phyloP scores from a whole-genome alignment of 2,797 vertebrate species.

The Enteromius fasciolatus region DNA sequence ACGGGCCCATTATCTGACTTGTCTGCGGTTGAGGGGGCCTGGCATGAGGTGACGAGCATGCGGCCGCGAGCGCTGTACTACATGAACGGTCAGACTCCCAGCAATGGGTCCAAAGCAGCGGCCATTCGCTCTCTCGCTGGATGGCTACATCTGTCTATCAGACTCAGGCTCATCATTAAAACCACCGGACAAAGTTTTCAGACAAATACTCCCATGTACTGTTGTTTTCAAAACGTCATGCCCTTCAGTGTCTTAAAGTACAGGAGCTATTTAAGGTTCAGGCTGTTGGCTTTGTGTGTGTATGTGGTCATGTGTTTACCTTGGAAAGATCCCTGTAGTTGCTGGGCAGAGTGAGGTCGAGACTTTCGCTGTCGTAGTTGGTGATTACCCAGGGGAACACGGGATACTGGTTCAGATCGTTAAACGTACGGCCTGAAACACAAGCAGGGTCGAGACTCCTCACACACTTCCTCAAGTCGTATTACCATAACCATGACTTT shows the following conservation, averaged over 20 bases:
- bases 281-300: slow-evolving; percentile 3
- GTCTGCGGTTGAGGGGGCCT: slow-evolving; percentile 45
- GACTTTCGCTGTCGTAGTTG: slow-evolving; percentile 93
- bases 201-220: not conserved
- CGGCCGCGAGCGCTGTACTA: slow-evolving; percentile 7
- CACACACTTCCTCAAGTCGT: not conserved
- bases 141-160: slow-evolving; percentile 25
- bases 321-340: slow-evolving; percentile 99
- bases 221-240: slow-evolving; percentile 22
- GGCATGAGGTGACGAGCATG: slow-evolving; percentile 18
- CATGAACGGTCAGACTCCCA: slow-evolving; percentile 20
- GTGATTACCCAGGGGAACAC: slow-evolving; percentile 99
- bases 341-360: slow-evolving; percentile 98
- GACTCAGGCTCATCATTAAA: slow-evolving; percentile 34
- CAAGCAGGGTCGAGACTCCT: not conserved
- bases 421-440: slow-evolving; percentile 88
- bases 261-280: not conserved
- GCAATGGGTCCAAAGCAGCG: not conserved
- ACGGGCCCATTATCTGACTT: slow-evolving; percentile 41
- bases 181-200: not conserved
- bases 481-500: not conserved
- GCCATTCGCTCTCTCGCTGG: not conserved
- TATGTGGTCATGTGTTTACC: slow-evolving; percentile 73
- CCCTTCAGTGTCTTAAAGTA: not conserved
- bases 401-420: slow-evolving; percentile 97